A percentile compares a stretch with the other conserved stretches of the same genome.
Conservation (phyloP, 2,797 vertebrate genomes). For the Phylloscopus collybita region DNA sequence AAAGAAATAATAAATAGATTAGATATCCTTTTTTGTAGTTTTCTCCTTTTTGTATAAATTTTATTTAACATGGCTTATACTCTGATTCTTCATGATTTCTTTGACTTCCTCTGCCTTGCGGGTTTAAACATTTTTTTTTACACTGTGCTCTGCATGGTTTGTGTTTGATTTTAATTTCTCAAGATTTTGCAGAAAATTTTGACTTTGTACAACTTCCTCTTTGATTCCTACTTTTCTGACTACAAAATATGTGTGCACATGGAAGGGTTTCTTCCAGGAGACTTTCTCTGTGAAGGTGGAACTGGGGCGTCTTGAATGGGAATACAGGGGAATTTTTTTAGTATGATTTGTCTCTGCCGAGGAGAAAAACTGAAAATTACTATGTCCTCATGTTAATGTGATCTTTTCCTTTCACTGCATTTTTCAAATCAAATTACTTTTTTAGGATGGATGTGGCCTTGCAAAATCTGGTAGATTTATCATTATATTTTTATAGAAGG, state of each 20-base stretch:
- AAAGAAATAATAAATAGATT: neutral
- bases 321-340: neutral
- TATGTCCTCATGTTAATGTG: neutral
- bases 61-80: neutral
- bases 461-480: neutral
- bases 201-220: neutral
- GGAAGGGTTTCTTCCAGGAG: neutral
- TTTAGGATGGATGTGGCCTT: neutral
- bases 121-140: neutral
- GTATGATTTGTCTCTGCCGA: neutral
- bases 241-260: neutral
- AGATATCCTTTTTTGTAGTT: neutral
- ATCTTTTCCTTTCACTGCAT: neutral
- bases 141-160: neutral
- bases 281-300: neutral
- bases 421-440: neutral
- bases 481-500: neutral
- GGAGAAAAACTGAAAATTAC: neutral
- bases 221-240: neutral
- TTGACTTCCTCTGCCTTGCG: neutral
- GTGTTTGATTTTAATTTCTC: neutral
- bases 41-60: neutral
- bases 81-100: neutral
- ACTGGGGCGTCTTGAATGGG: neutral
- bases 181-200: neutral